Conservation (phyloP, 2,888 invertebrate species). For the Microctonus hyperodae region DNA sequence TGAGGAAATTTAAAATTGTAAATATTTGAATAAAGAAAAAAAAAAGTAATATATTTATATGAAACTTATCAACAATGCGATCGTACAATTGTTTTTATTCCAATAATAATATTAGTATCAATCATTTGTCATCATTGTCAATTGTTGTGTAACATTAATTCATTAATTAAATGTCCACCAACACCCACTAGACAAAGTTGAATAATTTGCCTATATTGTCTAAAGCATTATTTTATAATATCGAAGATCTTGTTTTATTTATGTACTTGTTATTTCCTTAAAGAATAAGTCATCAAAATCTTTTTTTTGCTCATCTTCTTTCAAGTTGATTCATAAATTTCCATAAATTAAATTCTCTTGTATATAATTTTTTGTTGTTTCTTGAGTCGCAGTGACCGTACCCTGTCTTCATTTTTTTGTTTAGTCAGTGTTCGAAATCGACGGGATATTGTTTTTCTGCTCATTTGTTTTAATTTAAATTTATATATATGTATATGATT, state of each 20-base stretch:
- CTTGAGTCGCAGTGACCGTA: conserved; percentile 7
- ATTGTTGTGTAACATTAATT: conserved; percentile 1
- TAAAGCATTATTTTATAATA: conserved; percentile 13
- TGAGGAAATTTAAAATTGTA: no score
- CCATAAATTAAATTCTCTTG: neutral
- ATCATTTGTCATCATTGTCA: neutral
- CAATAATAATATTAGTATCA: conserved; percentile 19
- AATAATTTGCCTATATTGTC: conserved; percentile 17
- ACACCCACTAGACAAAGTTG: conserved; percentile 12
- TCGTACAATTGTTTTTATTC: conserved; percentile 40
- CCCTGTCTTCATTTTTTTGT: conserved; percentile 11
- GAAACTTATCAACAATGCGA: conserved; percentile 28
- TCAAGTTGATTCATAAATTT: neutral
- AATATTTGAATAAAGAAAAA: no score
- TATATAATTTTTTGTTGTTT: neutral
- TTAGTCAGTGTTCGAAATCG: neutral
- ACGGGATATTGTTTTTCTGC: neutral
- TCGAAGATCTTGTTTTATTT: neutral
- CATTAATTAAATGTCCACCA: neutral
- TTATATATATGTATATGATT: neutral
- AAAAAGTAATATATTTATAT: neutral
- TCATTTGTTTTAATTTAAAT: neutral
- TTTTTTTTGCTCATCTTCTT: neutral
- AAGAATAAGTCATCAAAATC: neutral
- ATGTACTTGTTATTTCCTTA: neutral